These are phyloP conservation scores for Actinernus sp. DNA, from an alignment of 92 coral and sea anemone genomes.

Conservation along the genomic window DNA sequence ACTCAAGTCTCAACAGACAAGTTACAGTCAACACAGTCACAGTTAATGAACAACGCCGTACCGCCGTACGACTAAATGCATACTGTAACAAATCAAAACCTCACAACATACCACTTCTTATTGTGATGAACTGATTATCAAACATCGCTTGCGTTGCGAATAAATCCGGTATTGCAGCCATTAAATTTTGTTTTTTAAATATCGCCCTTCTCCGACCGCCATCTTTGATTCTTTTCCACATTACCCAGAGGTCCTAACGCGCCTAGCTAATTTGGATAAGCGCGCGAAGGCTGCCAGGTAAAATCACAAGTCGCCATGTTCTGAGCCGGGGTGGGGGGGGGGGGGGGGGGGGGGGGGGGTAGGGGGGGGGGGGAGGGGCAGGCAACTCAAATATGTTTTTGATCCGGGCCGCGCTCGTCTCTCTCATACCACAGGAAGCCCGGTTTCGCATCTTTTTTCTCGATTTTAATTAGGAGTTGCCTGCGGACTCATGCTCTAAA, in stretches of 20 bases:
- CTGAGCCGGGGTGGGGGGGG: background rate
- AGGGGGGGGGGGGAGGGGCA: background rate
- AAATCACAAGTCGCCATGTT: background rate
- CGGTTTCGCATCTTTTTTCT: too few species aligned
- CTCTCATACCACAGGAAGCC: too few species aligned
- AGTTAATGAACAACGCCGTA: too few species aligned
- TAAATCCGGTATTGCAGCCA: constrained; percentile 75
- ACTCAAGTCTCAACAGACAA: background rate
- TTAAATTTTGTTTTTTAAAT: background rate
- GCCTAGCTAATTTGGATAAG: background rate
- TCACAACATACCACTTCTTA: constrained; percentile 15
- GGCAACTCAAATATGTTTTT: background rate
- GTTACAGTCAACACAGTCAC: background rate
- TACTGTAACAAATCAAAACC: background rate
- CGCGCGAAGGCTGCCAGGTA: background rate
- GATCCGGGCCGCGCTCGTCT: too few species aligned
- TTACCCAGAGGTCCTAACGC: too few species aligned
- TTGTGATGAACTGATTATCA: constrained; percentile 69
- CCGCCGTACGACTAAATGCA: too few species aligned
- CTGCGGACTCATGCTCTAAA: too few species aligned
- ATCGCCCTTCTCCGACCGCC: constrained; percentile 6
- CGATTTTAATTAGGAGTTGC: too few species aligned
- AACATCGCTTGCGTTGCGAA: constrained; percentile 82
- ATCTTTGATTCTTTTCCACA: constrained; percentile 28
- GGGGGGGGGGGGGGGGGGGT: constrained; percentile 4